These are phyloP conservation scores for Gymnoscelis rufifasciata DNA, from an alignment of 2,888 invertebrate genomes.

Conservation along the genomic window DNA sequence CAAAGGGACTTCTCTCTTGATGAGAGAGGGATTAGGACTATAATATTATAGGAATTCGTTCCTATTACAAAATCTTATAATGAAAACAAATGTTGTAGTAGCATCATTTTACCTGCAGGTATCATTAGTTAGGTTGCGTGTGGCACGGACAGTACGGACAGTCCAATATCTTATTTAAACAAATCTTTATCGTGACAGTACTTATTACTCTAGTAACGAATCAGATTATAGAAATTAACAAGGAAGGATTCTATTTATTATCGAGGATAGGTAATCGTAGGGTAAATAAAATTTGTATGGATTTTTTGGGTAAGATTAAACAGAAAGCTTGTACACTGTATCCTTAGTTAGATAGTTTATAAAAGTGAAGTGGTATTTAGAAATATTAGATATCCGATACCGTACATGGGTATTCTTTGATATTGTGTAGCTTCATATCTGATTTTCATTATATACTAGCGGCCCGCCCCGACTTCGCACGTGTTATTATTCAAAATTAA, in stretches of 20 bases:
- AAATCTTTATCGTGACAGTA: constrained; percentile 54
- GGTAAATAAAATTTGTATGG: constrained; percentile 61
- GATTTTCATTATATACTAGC: no score
- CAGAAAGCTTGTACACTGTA: constrained; percentile 2
- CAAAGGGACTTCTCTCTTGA: no score
- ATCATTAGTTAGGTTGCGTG: constrained; percentile 46
- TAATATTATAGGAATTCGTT: no score
- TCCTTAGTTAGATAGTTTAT: no score
- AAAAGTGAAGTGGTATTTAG: no score
- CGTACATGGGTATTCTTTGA: no score
- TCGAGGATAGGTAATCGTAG: constrained; percentile 52
- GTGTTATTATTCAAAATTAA: no score
- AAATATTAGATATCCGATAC: no score
- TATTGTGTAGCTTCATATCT: no score
- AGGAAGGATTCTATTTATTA: constrained; percentile 52
- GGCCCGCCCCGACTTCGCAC: no score
- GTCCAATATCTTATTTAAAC: constrained; percentile 43
- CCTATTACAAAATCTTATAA: no score
- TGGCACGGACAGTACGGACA: constrained; percentile 41
- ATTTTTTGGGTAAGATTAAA: constrained; percentile 40
- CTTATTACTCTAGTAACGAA: constrained; percentile 47
- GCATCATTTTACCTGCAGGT: background rate
- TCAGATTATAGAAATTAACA: constrained; percentile 59
- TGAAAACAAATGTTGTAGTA: background rate
- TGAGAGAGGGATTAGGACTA: no score